These are phyloP conservation scores for Andrena trimmerana DNA, from an alignment of 2,888 invertebrate species.

Conservation along the genomic window DNA sequence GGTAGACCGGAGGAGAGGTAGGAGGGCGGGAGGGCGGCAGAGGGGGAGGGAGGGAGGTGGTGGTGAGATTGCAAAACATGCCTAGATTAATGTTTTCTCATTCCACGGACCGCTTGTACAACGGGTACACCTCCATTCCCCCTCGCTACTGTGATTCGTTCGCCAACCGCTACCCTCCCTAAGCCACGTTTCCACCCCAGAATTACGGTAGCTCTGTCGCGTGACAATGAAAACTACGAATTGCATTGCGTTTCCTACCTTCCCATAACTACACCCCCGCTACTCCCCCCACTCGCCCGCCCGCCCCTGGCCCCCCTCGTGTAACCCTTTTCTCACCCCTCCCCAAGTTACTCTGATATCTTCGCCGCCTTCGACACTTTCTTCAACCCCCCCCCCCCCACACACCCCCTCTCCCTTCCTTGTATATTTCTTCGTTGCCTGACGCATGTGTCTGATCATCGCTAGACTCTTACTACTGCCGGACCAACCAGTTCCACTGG, in stretches of 20 bases:
- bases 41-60: conserved; percentile 52
- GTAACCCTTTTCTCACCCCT: neutral
- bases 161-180: conserved; percentile 66
- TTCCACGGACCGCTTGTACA: conserved; percentile 75
- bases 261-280: conserved; percentile 56
- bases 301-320: neutral
- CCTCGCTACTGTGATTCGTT: conserved; percentile 64
- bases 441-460: too few relatives aligned
- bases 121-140: conserved; percentile 59
- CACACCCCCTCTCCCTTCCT: neutral
- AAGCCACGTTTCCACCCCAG: conserved; percentile 65
- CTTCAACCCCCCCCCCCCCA: neutral
- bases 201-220: conserved; percentile 71
- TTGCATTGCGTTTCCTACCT: conserved; percentile 74
- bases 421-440: neutral
- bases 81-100: conserved; percentile 85
- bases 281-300: conserved; percentile 3
- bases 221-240: conserved; percentile 79
- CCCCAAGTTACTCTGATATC: neutral
- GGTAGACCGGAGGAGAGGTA: conserved; percentile 71
- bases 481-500: too few relatives aligned
- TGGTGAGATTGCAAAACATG: conserved; percentile 83
- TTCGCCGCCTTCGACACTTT: neutral
- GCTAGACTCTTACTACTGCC: too few relatives aligned
- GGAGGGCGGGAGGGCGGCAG: conserved; percentile 54